A percentile compares a stretch with the other conserved stretches of the same genome.
Evolutionary conservation across 2,797 vertebrate species (phyloP).

Genomic region (Oophaga sylvatica): DNA sequence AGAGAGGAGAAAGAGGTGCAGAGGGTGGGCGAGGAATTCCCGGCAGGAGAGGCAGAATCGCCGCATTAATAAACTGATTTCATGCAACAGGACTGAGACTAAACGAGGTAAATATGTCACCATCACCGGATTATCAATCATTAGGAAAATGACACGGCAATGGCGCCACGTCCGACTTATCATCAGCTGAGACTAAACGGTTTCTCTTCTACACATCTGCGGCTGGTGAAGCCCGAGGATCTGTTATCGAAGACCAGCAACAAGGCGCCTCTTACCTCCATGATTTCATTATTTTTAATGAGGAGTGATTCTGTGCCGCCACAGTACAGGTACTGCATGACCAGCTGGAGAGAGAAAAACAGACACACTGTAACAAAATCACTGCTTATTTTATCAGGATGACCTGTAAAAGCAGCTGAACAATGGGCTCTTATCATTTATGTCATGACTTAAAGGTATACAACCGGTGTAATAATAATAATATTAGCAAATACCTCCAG

Average conservation of each 20-base stretch:
- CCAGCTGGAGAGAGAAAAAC: constrained; percentile 81
- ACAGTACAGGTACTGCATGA: constrained; percentile 98
- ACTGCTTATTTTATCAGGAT: background rate
- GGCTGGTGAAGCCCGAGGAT: constrained; percentile 29
- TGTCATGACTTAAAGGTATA: background rate
- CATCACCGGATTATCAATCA: constrained; percentile 37
- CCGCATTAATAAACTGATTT: constrained; percentile 20
- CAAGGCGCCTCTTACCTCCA: constrained; percentile 85
- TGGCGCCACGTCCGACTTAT: background rate
- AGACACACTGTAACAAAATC: constrained; percentile 43
- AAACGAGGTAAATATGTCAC: background rate
- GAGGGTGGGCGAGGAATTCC: background rate
- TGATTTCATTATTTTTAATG: constrained; percentile 97
- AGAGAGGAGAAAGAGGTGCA: constrained; percentile 51
- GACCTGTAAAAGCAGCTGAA: background rate
- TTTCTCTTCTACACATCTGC: constrained; percentile 27
- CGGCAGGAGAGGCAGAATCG: background rate
- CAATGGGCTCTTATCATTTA: background rate
- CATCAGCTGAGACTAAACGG: background rate
- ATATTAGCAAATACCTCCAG: too few species aligned
- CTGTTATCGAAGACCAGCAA: constrained; percentile 9
- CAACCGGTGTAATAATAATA: too few species aligned
- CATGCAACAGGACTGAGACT: background rate
- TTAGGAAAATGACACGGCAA: constrained; percentile 7
- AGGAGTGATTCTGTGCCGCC: constrained; percentile 94